Percentiles rank a stretch among this genome's conserved stretches.
Evolutionary conservation across 1,140 invertebrate genomes (phyloP).

Genomic region (Aleiodes sp.): DNA sequence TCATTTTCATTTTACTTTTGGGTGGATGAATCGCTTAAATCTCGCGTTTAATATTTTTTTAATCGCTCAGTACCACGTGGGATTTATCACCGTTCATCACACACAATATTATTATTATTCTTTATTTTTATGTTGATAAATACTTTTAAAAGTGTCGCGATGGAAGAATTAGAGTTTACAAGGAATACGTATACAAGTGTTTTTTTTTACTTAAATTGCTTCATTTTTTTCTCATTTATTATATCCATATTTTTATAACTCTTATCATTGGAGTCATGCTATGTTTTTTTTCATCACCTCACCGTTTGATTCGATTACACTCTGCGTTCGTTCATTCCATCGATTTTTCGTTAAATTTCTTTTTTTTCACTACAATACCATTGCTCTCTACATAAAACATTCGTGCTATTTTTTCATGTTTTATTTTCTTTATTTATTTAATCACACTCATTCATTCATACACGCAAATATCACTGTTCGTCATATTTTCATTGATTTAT

Average conservation of each 20-base stretch:
- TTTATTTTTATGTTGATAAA: slow-evolving; percentile 67
- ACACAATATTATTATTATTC: slow-evolving; percentile 62
- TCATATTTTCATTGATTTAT: slow-evolving; percentile 35
- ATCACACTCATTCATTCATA: slow-evolving; percentile 23
- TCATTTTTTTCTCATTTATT: slow-evolving; percentile 37
- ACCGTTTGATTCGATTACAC: slow-evolving; percentile 18
- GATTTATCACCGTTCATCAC: slow-evolving; percentile 53
- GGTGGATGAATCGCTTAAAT: slow-evolving; percentile 28
- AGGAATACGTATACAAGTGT: slow-evolving; percentile 69
- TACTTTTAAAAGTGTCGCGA: slow-evolving; percentile 67
- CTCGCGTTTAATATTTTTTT: slow-evolving; percentile 42
- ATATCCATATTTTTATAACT: slow-evolving; percentile 30
- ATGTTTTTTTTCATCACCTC: slow-evolving; percentile 14
- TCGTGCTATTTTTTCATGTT: too few species aligned
- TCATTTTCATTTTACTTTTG: not conserved
- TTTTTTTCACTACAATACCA: slow-evolving; percentile 31
- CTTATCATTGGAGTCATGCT: slow-evolving; percentile 24
- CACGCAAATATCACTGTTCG: slow-evolving; percentile 41
- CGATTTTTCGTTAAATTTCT: slow-evolving; percentile 17
- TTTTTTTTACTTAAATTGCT: slow-evolving; percentile 41
- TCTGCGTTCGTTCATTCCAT: slow-evolving; percentile 31
- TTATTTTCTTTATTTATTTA: not conserved
- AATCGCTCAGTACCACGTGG: slow-evolving; percentile 34
- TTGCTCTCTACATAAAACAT: slow-evolving; percentile 15
- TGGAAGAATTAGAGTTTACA: slow-evolving; percentile 68